A percentile compares a stretch with the other conserved stretches of the same genome.
These are phyloP conservation scores for Cantharis lateralis DNA, from an alignment of 2,888 invertebrate species.

Conservation along the genomic window DNA sequence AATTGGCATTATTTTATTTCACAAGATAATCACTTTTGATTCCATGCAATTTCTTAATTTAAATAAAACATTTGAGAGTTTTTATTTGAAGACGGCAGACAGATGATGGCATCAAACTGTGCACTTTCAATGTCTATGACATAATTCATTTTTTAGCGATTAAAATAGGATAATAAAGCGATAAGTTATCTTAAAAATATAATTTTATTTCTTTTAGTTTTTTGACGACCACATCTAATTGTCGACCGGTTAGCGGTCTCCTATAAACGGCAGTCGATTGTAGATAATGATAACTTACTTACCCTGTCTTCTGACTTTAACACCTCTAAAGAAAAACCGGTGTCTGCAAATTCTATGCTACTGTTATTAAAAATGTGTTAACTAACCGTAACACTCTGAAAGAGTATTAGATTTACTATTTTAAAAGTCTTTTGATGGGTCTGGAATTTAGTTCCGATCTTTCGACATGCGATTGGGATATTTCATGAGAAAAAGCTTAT, in stretches of 20 bases:
- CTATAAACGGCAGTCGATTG: conserved; percentile 19
- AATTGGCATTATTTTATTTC: background rate
- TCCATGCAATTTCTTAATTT: background rate
- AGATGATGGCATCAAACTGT: background rate
- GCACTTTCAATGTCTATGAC: background rate
- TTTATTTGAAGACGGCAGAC: background rate
- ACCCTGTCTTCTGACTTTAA: conserved; percentile 27
- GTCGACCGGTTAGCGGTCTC: conserved; percentile 30
- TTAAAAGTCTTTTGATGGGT: background rate
- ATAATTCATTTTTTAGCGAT: conserved; percentile 16
- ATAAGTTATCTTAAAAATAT: conserved; percentile 22
- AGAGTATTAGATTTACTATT: conserved; percentile 2
- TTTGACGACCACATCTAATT: conserved; percentile 32
- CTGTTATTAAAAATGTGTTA: conserved; percentile 8
- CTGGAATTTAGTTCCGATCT: background rate
- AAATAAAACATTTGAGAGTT: background rate
- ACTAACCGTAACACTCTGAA: conserved; percentile 16
- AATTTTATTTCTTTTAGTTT: conserved; percentile 20
- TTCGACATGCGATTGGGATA: background rate
- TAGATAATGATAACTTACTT: conserved; percentile 30
- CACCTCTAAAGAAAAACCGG: conserved; percentile 25
- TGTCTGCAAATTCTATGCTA: conserved; percentile 15
- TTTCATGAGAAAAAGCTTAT: background rate
- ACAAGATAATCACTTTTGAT: background rate
- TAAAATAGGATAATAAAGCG: conserved; percentile 23